Percentiles rank a stretch among this genome's conserved stretches.
Conservation (phyloP, 1,140 invertebrate species). For the Rhyacophila brunnea region DNA sequence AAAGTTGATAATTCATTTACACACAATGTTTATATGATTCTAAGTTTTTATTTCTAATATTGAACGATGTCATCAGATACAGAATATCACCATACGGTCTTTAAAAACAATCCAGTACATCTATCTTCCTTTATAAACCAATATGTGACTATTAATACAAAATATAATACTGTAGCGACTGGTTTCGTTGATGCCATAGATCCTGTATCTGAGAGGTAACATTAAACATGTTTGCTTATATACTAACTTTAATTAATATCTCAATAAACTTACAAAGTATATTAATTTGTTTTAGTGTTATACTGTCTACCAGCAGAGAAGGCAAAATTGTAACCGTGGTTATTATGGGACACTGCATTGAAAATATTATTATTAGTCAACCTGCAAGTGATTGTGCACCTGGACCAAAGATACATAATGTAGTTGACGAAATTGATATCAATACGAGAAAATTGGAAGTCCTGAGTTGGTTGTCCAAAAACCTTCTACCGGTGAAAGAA, state of each 20-base stretch:
- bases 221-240: constrained; percentile 2
- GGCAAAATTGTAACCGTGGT: constrained; percentile 6
- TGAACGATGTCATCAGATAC: not conserved
- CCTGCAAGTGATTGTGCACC: constrained; percentile 8
- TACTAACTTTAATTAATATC: no score
- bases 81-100: not conserved
- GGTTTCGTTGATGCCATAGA: constrained; percentile 32
- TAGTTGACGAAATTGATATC: not conserved
- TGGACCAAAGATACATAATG: not conserved
- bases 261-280: no score
- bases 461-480: constrained; percentile 25
- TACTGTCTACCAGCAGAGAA: constrained; percentile 7
- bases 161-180: constrained; percentile 1
- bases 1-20: no score
- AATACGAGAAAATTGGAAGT: constrained; percentile 14
- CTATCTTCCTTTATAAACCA: constrained; percentile 12
- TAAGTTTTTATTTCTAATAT: no score
- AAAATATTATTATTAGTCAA: constrained; percentile 12
- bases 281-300: constrained; percentile 25
- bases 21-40: no score
- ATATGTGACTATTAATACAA: constrained; percentile 15
- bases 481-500: constrained; percentile 29
- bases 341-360: constrained; percentile 18
- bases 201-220: constrained; percentile 28
- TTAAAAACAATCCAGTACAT: constrained; percentile 13